Evolutionary conservation across 1,140 invertebrate species (phyloP), one percentile per base, ranked within the genome.

Genomic region (Leptonema lineaticorne): DNA sequence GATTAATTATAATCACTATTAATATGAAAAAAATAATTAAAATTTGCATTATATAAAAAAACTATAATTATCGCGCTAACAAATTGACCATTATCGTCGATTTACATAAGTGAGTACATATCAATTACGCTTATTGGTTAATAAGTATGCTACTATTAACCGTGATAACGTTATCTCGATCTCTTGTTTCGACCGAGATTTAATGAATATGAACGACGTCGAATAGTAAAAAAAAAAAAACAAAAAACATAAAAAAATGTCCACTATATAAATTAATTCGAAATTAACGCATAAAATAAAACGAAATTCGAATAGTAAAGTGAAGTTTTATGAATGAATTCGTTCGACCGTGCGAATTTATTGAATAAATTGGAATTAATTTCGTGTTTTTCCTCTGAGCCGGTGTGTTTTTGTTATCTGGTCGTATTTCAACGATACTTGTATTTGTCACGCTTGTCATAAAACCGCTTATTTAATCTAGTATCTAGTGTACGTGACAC

Each of bases 401-500:
- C 37, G 2, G n/a, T n/a, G n/a, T n/a, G n/a, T n/a, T n/a, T n/a
- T n/a, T n/a, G n/a, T n/a, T n/a, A n/a, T n/a, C n/a, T 41, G 30
- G 30, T 11, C 30, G 5, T 5, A 41, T 41, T 41, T 41, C 37
- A 41, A 41, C 2, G 37, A 53, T 2, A 22, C 22, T 53, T 24
- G 50, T 22, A 53, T 53, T 53, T 53, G 50, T 53, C 50, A 53
- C 50, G 50, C 22, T 26, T 53, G 50, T 53, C 50, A 53, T 53
- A 53, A 53, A 53, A 53, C 50, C 4, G 22, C 50, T 53, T 53
- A 53, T 53, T 22, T 24, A 53, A 24, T 53, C 27, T 26, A 53
- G n/a, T n/a, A n/a, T 53, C 50, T n/a, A n/a, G 11, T 11, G 50
- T 53, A 22, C 27, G 14, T 26, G 50, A 53, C 50, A 26, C 8